Base-by-base conservation (phyloP, 2,797 vertebrate genomes). In the Fistularia commersonii region DNA sequence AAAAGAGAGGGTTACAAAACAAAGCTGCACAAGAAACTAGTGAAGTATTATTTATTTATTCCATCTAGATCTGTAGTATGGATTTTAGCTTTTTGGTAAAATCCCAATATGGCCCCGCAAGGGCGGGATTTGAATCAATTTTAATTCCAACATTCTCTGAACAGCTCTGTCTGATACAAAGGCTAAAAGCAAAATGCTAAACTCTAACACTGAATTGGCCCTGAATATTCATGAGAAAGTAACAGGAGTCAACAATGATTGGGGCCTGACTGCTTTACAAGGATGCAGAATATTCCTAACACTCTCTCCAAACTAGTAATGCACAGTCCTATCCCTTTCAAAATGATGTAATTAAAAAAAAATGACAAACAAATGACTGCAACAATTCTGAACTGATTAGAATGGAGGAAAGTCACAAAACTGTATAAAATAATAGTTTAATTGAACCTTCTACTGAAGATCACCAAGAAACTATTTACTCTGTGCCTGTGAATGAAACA, bases 141-240 rank as follows among this genome's bases (percentile, higher is more conserved):
- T n/a, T 77, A 81, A 82, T 81, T 79, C 77, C 23, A 32, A 58
- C 50, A 72, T 82, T 66, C 51, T 43, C 61, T 41, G 67, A 13
- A 57, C 33, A 11, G 51, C 44, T n/a, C 51, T 60, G 43, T n/a
- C 51, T 60, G 43, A 66, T 43, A 23, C 45, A 45, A 52, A 42
- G 69, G 11, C 31, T 8, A 11, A 42, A 39, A 32, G 44, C 11
- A 44, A 23, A 47, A 7, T 32, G 8, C n/a, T n/a, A n/a, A n/a
- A n/a, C n/a, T n/a, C n/a, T n/a, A 57, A 56, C 46, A 38, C 15
- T 6, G 32, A 64, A 45, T 41, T 52, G 10, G 48, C 8, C n/a
- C 34, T 51, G 51, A 51, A 62, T 50, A 46, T 60, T n/a, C 5
- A 65, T 54, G 53, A 11, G 35, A 61, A 44, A 51, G 39, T 49